Conservation (phyloP, 2,113 vertebrate species). For the Antechinus stuartii region DNA sequence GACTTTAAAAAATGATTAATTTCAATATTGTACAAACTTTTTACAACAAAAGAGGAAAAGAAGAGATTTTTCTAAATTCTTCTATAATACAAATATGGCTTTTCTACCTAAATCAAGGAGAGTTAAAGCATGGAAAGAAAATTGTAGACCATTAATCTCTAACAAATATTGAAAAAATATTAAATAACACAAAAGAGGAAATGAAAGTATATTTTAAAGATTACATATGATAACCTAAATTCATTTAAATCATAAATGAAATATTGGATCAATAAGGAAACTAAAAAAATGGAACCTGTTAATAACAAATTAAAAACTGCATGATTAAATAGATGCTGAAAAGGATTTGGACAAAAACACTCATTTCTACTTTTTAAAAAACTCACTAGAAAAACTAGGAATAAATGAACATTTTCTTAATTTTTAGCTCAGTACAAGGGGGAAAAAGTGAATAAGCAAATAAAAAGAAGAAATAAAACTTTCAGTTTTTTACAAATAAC, state of each 20-base stretch:
- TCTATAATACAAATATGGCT: background rate
- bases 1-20: background rate
- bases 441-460: conserved; percentile 14
- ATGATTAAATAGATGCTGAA: background rate
- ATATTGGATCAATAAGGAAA: background rate
- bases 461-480: background rate
- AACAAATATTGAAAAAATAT: background rate
- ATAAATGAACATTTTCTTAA: background rate
- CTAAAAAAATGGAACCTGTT: background rate
- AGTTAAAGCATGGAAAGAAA: background rate
- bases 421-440: conserved; percentile 19
- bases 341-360: too few species aligned
- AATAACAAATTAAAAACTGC: background rate
- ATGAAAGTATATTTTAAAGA: background rate
- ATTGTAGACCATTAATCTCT: background rate
- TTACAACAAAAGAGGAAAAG: background rate
- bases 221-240: background rate
- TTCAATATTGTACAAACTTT: background rate
- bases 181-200: background rate
- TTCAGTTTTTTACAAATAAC: background rate
- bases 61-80: background rate
- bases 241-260: background rate
- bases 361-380: too few species aligned
- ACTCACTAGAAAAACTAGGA: background rate
- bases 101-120: background rate